These are phyloP conservation scores for Anas bernieri DNA, from an alignment of 2,797 vertebrate species.

Conservation along the genomic window DNA sequence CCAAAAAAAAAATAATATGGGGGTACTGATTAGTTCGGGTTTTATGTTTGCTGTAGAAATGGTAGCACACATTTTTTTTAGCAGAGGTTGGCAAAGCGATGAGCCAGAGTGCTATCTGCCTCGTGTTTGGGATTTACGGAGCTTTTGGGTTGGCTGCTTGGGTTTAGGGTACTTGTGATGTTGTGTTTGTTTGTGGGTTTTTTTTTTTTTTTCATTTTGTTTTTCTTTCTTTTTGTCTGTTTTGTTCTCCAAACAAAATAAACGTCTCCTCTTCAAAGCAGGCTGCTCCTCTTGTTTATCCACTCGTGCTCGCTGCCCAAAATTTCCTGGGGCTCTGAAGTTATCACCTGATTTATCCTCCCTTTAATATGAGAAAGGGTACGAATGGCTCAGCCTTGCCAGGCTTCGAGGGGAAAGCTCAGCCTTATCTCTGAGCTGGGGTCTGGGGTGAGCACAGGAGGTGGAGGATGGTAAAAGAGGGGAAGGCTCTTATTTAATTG, in stretches of 20 bases:
- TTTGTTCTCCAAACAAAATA: background rate
- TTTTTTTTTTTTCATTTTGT: too few relatives aligned
- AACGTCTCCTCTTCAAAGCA: background rate
- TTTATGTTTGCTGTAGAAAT: background rate
- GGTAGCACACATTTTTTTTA: background rate
- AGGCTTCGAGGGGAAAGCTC: too few relatives aligned
- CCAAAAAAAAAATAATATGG: too few relatives aligned
- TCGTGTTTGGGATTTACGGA: background rate
- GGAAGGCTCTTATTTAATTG: background rate
- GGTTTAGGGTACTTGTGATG: background rate
- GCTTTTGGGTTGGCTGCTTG: background rate
- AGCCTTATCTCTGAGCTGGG: background rate
- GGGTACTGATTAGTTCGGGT: background rate
- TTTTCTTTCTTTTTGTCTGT: background rate
- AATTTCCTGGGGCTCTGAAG: rapidly evolving
- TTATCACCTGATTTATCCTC: rapidly evolving
- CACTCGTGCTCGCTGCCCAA: background rate
- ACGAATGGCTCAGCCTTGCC: background rate
- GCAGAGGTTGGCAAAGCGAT: background rate
- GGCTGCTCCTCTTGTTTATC: background rate
- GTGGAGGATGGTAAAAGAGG: background rate
- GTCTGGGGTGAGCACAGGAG: background rate
- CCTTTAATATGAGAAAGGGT: background rate
- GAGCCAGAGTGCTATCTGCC: background rate
- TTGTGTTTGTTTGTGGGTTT: background rate